A percentile compares a stretch with the other conserved stretches of the same genome.
These are phyloP conservation scores for Drosophila dunni DNA, from an alignment of 1,140 invertebrate species.

Conservation along the genomic window DNA sequence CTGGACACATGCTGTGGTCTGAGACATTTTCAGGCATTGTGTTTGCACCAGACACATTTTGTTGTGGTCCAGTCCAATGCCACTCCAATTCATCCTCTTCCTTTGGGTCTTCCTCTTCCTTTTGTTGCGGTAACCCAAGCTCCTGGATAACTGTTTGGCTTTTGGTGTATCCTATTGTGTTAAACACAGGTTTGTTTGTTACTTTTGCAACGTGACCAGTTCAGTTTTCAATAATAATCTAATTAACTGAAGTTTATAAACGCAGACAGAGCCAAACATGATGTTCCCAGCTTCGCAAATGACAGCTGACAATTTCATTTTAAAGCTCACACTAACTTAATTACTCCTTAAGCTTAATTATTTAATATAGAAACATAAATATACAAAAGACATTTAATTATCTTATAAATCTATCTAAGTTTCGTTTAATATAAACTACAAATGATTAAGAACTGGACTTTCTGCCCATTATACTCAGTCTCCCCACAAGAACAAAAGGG, in stretches of 20 bases:
- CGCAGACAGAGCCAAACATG: conserved; percentile 37
- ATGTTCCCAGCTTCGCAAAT: conserved; percentile 31
- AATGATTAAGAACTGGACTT: too few species aligned
- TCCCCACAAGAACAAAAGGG: too few species aligned
- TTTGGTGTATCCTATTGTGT: conserved; percentile 52
- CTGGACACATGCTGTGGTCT: conserved; percentile 66
- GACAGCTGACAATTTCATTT: conserved; percentile 22
- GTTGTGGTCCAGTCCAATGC: conserved; percentile 60
- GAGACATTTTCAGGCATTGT: conserved; percentile 69
- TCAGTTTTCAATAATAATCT: conserved; percentile 75
- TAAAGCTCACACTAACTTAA: too few species aligned
- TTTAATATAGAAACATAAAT: too few species aligned
- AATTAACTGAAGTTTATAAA: conserved; percentile 64
- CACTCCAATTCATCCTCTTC: conserved; percentile 18
- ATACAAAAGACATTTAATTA: too few species aligned
- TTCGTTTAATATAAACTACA: too few species aligned
- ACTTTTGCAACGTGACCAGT: conserved; percentile 39
- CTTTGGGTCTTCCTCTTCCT: background rate
- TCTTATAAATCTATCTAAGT: too few species aligned
- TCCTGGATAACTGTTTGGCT: conserved; percentile 59
- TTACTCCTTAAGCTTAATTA: too few species aligned
- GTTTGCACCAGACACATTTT: conserved; percentile 76
- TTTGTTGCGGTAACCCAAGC: conserved; percentile 37
- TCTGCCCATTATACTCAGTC: too few species aligned
- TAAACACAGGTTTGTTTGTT: conserved; percentile 53